Evolutionary conservation across 2,113 vertebrate genomes (phyloP).

Genomic region (Syrrhaptes paradoxus): DNA sequence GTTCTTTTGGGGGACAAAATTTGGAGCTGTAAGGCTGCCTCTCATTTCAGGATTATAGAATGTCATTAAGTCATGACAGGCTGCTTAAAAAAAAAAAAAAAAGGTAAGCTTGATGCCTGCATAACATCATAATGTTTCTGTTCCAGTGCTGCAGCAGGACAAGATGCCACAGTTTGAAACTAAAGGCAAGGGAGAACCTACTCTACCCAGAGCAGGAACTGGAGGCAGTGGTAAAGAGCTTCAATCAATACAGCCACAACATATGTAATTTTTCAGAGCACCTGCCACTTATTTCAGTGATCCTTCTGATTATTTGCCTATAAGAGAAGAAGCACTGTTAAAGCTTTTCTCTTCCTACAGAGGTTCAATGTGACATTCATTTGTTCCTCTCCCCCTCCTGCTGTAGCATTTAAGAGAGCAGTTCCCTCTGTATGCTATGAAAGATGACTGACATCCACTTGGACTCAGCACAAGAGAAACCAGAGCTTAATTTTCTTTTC

Average conservation of each 20-base stretch:
- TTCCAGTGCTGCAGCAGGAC: not conserved
- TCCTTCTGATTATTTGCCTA: not conserved
- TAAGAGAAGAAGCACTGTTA: not conserved
- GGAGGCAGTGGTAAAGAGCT: not conserved
- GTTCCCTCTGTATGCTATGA: not conserved
- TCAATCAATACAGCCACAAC: not conserved
- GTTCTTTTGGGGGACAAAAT: not conserved
- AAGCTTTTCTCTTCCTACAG: not conserved
- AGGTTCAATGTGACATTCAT: not conserved
- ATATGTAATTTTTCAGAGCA: not conserved
- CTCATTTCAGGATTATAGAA: not conserved
- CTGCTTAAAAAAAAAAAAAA: not conserved
- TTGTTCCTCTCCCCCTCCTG: not conserved
- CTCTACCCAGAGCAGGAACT: not conserved
- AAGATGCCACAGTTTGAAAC: not conserved
- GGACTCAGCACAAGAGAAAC: constrained; percentile 14
- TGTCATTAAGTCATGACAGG: not conserved
- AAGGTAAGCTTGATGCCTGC: not conserved
- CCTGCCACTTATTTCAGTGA: not conserved
- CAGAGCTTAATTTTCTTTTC: constrained; percentile 37
- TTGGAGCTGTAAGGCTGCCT: not conserved
- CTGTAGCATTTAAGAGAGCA: constrained; percentile 22
- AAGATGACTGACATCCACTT: constrained; percentile 33
- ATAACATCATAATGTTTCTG: not conserved
- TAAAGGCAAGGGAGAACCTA: not conserved